Conservation (phyloP, 2,888 invertebrate genomes). For the Lamproptera curius region DNA sequence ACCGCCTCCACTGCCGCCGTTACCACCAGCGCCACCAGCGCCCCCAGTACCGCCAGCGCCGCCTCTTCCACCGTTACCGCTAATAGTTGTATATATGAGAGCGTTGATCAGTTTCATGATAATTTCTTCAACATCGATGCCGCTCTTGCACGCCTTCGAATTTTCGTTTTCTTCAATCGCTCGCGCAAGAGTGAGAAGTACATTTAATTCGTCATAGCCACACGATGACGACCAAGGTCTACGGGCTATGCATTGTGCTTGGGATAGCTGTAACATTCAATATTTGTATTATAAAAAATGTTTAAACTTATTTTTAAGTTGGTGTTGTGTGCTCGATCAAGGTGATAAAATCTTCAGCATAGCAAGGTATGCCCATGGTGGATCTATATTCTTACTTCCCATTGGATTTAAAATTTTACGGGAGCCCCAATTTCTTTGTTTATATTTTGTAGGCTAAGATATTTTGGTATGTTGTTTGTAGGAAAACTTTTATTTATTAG, state of each 20-base stretch:
- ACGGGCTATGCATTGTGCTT: slow-evolving; percentile 34
- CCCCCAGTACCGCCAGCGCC: neutral
- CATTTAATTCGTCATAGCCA: slow-evolving; percentile 28
- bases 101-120: slow-evolving; percentile 57
- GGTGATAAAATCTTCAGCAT: too few relatives aligned
- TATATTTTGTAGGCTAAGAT: too few relatives aligned
- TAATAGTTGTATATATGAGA: slow-evolving; percentile 46
- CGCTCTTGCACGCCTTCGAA: slow-evolving; percentile 15
- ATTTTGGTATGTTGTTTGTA: too few relatives aligned
- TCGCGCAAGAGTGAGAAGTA: slow-evolving; percentile 30
- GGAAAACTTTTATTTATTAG: too few relatives aligned
- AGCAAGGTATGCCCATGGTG: too few relatives aligned
- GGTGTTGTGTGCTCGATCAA: too few relatives aligned
- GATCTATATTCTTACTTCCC: neutral
- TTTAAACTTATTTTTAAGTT: too few relatives aligned
- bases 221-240: slow-evolving; percentile 17
- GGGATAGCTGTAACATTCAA: slow-evolving; percentile 35
- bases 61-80: neutral
- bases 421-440: too few relatives aligned
- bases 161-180: slow-evolving; percentile 29
- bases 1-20: slow-evolving; percentile 15
- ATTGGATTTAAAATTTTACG: neutral
- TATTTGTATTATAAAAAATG: too few relatives aligned
- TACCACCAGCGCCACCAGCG: slow-evolving; percentile 18
- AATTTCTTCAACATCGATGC: slow-evolving; percentile 43